phyloP scores from a whole-genome alignment of 2,113 vertebrate genomes.

The Ornithorhynchus anatinus region DNA sequence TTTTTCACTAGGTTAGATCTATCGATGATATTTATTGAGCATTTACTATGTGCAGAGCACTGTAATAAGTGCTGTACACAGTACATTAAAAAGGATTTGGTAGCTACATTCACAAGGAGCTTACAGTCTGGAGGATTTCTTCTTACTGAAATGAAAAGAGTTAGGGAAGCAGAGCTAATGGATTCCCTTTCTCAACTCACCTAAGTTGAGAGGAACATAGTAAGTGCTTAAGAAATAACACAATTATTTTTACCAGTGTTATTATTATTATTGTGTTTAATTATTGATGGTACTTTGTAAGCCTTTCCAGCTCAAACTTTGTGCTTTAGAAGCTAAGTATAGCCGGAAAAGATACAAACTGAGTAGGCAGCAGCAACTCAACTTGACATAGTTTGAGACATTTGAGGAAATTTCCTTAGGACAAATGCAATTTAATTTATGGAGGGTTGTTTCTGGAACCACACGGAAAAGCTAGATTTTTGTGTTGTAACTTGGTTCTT shows the following conservation, averaged over 20 bases:
- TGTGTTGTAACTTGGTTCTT: neutral
- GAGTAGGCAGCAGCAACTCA: neutral
- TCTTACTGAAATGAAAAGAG: neutral
- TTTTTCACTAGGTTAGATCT: too few relatives aligned
- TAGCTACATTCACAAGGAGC: neutral
- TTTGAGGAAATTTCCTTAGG: conserved; percentile 1
- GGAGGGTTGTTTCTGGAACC: neutral
- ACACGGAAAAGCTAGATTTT: neutral
- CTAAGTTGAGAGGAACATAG: neutral
- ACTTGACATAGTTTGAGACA: neutral
- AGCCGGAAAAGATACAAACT: neutral
- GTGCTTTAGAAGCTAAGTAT: neutral
- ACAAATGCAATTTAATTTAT: neutral
- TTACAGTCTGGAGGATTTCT: neutral
- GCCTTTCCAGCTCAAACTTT: neutral
- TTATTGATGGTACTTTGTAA: too few relatives aligned
- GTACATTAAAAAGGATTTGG: neutral
- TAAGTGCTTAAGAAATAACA: neutral
- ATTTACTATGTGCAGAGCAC: neutral
- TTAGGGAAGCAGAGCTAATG: neutral
- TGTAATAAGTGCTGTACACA: neutral
- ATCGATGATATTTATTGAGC: neutral
- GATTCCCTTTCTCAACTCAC: neutral
- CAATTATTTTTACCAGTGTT: neutral
- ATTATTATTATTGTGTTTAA: too few relatives aligned